Conservation (phyloP, 2,888 invertebrate genomes). For the Thereva unica region DNA sequence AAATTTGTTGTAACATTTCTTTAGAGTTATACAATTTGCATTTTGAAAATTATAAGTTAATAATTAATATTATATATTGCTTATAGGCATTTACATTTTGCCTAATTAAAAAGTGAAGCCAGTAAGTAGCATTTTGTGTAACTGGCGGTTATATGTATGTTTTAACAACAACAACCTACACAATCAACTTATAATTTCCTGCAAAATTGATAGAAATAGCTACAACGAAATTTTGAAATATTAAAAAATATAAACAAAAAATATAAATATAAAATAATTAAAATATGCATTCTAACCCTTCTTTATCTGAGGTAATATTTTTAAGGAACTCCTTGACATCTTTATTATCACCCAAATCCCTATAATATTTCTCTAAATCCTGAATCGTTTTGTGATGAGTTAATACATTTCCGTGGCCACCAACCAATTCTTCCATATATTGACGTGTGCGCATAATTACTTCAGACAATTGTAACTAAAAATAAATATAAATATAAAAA, state of each 20-base stretch:
- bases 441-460: constrained; percentile 94
- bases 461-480: constrained; percentile 93
- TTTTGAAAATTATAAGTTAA: too few relatives aligned
- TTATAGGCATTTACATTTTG: too few relatives aligned
- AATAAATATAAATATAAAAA: constrained; percentile 27
- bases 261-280: not conserved
- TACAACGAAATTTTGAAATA: constrained; percentile 1
- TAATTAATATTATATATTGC: too few relatives aligned
- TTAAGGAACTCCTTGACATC: constrained; percentile 87
- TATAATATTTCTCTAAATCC: constrained; percentile 83
- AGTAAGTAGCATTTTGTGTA: too few relatives aligned
- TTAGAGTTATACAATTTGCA: too few relatives aligned
- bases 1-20: too few relatives aligned
- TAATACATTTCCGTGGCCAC: constrained; percentile 83
- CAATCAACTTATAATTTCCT: not conserved
- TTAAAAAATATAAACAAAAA: not conserved
- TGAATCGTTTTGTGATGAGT: constrained; percentile 85
- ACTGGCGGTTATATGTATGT: too few relatives aligned
- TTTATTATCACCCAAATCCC: constrained; percentile 74
- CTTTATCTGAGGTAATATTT: constrained; percentile 87
- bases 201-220: not conserved
- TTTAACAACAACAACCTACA: too few relatives aligned
- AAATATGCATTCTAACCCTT: constrained; percentile 71
- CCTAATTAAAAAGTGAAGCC: too few relatives aligned
- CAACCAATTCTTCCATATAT: constrained; percentile 91